Evolutionary conservation across 2,888 invertebrate species (phyloP).

Genomic region (Cosmopolites sordidus): DNA sequence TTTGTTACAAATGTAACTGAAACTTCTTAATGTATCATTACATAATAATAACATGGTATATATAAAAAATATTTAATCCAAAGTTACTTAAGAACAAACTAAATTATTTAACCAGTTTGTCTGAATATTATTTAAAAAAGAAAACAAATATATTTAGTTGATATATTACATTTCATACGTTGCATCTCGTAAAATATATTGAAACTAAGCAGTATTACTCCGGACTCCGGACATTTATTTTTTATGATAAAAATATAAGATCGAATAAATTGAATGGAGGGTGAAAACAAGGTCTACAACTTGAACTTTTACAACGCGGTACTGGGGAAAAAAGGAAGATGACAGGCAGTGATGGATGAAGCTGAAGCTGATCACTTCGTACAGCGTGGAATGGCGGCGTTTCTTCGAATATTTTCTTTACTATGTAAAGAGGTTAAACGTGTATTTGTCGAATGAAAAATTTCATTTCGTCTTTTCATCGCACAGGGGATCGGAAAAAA

Average conservation of each 20-base stretch:
- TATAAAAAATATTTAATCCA: too few relatives aligned
- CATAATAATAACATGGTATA: too few relatives aligned
- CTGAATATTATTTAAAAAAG: too few relatives aligned
- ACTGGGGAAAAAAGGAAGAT: background rate
- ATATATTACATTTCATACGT: too few relatives aligned
- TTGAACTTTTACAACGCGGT: background rate
- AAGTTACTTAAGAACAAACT: too few relatives aligned
- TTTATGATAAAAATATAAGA: background rate
- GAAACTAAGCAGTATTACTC: too few relatives aligned
- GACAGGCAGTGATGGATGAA: constrained; percentile 1
- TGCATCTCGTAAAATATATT: too few relatives aligned
- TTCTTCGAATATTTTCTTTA: constrained; percentile 1
- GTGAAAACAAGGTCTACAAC: background rate
- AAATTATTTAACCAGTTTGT: too few relatives aligned
- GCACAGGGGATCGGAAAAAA: background rate
- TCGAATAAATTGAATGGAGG: background rate
- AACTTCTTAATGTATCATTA: too few relatives aligned
- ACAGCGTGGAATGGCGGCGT: background rate
- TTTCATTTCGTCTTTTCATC: background rate
- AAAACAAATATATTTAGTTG: too few relatives aligned
- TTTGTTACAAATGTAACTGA: too few relatives aligned
- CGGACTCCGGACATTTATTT: background rate
- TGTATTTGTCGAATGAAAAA: background rate
- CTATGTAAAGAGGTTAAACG: constrained; percentile 1
- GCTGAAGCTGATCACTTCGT: background rate